Evolutionary conservation across 2,113 vertebrate genomes (phyloP).

Genomic region (Charina bottae): DNA sequence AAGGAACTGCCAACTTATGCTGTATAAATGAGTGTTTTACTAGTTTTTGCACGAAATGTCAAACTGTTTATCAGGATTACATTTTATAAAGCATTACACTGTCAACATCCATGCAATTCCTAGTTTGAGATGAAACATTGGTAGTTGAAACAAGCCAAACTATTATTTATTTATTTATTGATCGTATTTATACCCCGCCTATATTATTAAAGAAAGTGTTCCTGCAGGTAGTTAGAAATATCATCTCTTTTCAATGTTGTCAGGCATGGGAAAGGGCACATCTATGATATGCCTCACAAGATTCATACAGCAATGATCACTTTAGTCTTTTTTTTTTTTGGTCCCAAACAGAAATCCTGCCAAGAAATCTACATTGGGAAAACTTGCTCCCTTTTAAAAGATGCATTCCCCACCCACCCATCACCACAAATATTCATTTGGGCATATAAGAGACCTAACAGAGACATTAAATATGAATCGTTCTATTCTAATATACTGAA

Average conservation of each 20-base stretch:
- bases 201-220: slow-evolving; percentile 45
- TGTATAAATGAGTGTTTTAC: slow-evolving; percentile 28
- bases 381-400: slow-evolving; percentile 18
- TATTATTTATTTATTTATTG: slow-evolving; percentile 55
- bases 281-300: slow-evolving; percentile 17
- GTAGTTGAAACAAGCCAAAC: slow-evolving; percentile 46
- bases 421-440: background rate
- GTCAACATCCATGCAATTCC: slow-evolving; percentile 47
- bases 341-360: slow-evolving; percentile 35
- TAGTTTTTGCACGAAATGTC: slow-evolving; percentile 20
- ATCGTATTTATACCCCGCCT: too few relatives aligned
- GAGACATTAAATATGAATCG: slow-evolving; percentile 48
- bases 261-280: slow-evolving; percentile 38
- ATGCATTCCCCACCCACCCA: background rate
- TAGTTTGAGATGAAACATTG: slow-evolving; percentile 54
- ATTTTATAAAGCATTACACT: slow-evolving; percentile 44
- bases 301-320: slow-evolving; percentile 29
- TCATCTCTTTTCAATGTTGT: slow-evolving; percentile 44
- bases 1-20: slow-evolving; percentile 31
- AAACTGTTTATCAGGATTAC: slow-evolving; percentile 45
- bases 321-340: slow-evolving; percentile 28
- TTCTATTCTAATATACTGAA: slow-evolving; percentile 48
- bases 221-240: slow-evolving; percentile 41
- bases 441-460: slow-evolving; percentile 44
- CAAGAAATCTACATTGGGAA: slow-evolving; percentile 38